These are phyloP conservation scores for Poeciliopsis presidionis DNA, from an alignment of 2,797 vertebrate genomes.

Conservation along the genomic window DNA sequence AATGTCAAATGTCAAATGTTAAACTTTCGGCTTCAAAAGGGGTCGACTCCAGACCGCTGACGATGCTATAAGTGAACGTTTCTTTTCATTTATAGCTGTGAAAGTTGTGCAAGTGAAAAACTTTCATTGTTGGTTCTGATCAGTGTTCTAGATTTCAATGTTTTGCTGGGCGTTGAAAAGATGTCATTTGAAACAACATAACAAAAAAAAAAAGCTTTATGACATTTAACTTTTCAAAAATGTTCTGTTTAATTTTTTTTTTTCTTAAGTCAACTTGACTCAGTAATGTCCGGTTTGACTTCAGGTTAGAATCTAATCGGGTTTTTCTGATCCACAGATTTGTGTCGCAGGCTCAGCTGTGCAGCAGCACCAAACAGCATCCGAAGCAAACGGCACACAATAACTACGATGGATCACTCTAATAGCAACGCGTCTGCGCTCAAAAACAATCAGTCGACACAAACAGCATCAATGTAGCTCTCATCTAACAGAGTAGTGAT, in stretches of 20 bases:
- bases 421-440: not conserved
- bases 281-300: not conserved
- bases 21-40: not conserved
- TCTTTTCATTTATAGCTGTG: no score
- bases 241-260: not conserved
- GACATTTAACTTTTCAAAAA: not conserved
- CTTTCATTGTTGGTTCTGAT: not conserved
- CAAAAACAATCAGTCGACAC: not conserved
- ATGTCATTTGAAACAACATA: not conserved
- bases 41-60: not conserved
- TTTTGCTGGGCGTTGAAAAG: not conserved
- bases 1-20: not conserved
- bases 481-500: not conserved
- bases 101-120: not conserved
- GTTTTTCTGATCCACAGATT: conserved; percentile 11
- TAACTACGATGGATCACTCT: not conserved
- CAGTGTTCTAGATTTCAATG: not conserved
- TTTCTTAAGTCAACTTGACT: not conserved
- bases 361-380: not conserved
- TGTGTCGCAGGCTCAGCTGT: not conserved
- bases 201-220: no score
- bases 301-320: not conserved
- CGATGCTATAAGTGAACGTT: not conserved
- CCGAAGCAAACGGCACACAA: not conserved
- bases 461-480: not conserved